Percentiles rank a stretch among this genome's conserved stretches.
Conservation (phyloP, 2,797 vertebrate species). For the Lates japonicus region DNA sequence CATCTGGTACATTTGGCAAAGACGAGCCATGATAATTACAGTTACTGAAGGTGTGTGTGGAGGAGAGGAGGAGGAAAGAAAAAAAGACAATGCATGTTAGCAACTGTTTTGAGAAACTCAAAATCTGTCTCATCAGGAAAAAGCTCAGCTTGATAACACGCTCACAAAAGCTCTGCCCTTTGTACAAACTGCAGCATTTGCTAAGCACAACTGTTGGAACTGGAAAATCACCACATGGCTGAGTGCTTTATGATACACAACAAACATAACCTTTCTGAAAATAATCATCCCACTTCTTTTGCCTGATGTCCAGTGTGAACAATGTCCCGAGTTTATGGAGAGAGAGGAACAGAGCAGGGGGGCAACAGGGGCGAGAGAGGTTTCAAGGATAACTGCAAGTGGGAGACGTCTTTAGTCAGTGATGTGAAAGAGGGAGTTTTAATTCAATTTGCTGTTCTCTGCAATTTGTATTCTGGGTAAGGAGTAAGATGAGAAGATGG, state of each 20-base stretch:
- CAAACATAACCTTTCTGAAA: conserved; percentile 47
- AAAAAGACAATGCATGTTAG: conserved; percentile 29
- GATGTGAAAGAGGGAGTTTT: conserved; percentile 20
- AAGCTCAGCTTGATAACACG: conserved; percentile 14
- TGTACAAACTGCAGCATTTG: neutral
- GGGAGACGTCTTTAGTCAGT: neutral
- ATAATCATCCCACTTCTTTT: conserved; percentile 9
- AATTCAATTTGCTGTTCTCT: conserved; percentile 34
- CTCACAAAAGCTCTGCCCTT: conserved; percentile 20
- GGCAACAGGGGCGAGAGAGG: neutral
- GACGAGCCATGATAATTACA: conserved; percentile 49
- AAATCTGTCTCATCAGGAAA: conserved; percentile 46
- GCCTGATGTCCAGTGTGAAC: conserved; percentile 28
- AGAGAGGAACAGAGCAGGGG: conserved; percentile 1
- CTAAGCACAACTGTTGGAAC: neutral
- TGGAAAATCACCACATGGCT: conserved; percentile 33
- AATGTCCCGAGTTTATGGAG: conserved; percentile 12
- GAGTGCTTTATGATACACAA: conserved; percentile 33
- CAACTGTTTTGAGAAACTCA: conserved; percentile 30
- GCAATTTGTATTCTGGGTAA: conserved; percentile 9
- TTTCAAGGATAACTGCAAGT: conserved; percentile 38
- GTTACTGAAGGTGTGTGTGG: conserved; percentile 35
- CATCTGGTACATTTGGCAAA: conserved; percentile 68
- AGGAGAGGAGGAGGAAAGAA: neutral
- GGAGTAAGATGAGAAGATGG: conserved; percentile 8